Evolutionary conservation across 35 echinoderm and acorn worm species (phyloP).

Genomic region (Holothuria glaberrima): DNA sequence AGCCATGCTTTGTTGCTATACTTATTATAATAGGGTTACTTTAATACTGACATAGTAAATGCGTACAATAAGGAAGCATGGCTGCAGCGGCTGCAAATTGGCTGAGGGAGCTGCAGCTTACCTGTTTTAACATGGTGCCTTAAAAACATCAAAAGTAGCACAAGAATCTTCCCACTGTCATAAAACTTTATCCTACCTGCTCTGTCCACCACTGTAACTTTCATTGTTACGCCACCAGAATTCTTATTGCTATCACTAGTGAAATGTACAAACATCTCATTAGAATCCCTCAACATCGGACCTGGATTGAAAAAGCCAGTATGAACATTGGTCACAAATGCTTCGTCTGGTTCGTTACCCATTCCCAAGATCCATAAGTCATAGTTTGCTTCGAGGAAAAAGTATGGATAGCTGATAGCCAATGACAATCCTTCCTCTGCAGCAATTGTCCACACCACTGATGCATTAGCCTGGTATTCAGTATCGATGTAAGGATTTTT

Average conservation of each 20-base stretch:
- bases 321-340: too few species aligned
- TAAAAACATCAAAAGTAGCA: too few species aligned
- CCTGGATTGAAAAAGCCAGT: background rate
- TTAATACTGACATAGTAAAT: too few species aligned
- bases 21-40: too few species aligned
- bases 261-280: background rate
- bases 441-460: background rate
- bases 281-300: background rate
- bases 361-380: background rate
- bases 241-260: background rate
- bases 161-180: too few species aligned
- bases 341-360: background rate
- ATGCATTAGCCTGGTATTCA: background rate
- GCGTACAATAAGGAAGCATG: too few species aligned
- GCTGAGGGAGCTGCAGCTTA: too few species aligned
- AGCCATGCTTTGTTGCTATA: too few species aligned
- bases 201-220: background rate
- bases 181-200: too few species aligned
- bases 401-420: background rate
- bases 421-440: constrained; percentile 6
- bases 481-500: background rate
- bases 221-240: background rate
- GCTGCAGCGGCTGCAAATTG: too few species aligned
- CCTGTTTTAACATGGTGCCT: too few species aligned
- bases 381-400: background rate